These are phyloP conservation scores for Mixornis gularis DNA, from an alignment of 2,113 vertebrate species.

Conservation along the genomic window DNA sequence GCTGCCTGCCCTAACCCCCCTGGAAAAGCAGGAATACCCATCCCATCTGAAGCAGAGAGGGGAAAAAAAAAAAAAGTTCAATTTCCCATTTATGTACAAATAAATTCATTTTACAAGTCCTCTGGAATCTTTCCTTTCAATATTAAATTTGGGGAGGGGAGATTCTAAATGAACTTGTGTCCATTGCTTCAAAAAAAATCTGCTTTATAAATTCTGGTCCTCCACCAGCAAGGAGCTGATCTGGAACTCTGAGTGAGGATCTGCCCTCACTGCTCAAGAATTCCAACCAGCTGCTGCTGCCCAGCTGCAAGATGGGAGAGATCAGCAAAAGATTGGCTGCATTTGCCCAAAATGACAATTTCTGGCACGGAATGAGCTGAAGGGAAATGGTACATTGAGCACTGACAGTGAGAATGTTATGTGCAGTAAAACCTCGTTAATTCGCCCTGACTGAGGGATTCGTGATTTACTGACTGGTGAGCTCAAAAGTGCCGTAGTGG, in stretches of 20 bases:
- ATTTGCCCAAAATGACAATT: conserved; percentile 26
- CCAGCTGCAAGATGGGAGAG: conserved; percentile 27
- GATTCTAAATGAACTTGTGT: background rate
- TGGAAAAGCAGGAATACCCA: background rate
- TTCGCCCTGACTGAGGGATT: background rate
- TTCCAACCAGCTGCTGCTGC: conserved; percentile 16
- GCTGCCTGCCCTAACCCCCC: background rate
- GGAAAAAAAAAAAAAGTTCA: background rate
- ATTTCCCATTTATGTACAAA: background rate
- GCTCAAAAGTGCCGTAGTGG: background rate
- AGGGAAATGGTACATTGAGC: conserved; percentile 6
- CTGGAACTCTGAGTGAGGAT: background rate
- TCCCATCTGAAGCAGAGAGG: background rate
- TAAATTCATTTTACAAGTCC: background rate
- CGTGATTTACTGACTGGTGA: conserved; percentile 31
- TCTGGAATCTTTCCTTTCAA: background rate
- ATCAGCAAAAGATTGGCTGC: background rate
- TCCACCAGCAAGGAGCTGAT: background rate
- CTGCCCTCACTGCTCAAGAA: conserved; percentile 8
- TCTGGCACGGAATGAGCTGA: background rate
- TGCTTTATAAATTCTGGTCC: background rate
- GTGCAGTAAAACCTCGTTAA: conserved; percentile 34
- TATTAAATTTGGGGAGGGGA: background rate
- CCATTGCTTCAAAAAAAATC: background rate
- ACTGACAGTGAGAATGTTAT: conserved; percentile 6